Base-by-base conservation (phyloP, 2,888 invertebrate species). In the Pristionchus fissidentatus region DNA sequence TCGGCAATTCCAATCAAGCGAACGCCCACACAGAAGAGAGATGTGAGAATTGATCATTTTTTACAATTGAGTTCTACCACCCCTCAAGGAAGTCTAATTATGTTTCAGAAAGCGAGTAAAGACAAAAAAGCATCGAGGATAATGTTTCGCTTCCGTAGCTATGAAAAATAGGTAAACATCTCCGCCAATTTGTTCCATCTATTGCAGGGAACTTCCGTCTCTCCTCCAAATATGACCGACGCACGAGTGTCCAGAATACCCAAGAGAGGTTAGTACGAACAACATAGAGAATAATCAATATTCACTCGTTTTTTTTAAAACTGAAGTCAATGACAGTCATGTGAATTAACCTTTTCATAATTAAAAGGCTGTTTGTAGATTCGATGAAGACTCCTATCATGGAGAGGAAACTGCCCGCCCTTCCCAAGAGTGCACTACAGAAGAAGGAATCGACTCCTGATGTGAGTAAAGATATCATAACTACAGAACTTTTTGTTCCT, bases 191-290 rank as follows among this genome's bases (percentile, higher is more conserved):
- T 10, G 5, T 57, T n/a, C 10, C 5, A 19, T 35, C 13, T 35
- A 19, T 10, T 70, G 29, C 62, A 81, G 80, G 80, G 80, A 13
- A 46, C 86, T 15, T 78, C 83, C 35, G 75, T 84, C 46, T 85
- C 85, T 35, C 87, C 85, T 32, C 89, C 88, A 29, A 87, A 89
- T 73, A 87, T 89, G 55, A 87, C 88, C 3, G 89, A 89, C 41
- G 87, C 88, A 0, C 29, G 87, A 19, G 87, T 88, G 26, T 89
- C 89, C 13, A 79, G 89, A 8, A 89, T 89, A 55, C 89, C 89
- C 38, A 88, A 88, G 60, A 79, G 87, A n/a, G 79, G 49, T 49
- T 32, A 19, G 15, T n/a, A n/a, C n/a, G n/a, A 49, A 49, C 10
- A 19, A 19, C 10, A 49, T 19, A 49, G 10, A 19, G 49, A 49